phyloP scores from a whole-genome alignment of 2,888 invertebrate genomes.

The Ectemnius cavifrons region DNA sequence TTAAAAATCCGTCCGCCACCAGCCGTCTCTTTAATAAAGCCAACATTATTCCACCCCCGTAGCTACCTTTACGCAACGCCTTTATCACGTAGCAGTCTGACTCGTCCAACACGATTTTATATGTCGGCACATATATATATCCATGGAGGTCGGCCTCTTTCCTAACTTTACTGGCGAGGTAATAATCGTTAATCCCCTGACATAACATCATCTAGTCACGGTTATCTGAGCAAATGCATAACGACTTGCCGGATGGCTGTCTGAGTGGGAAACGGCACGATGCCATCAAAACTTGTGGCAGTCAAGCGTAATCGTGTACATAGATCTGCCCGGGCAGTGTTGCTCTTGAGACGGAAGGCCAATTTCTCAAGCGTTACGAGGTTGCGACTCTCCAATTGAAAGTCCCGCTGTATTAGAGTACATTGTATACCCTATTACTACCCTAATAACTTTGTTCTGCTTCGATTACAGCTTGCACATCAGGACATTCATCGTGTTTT shows the following conservation, averaged over 20 bases:
- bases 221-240: neutral
- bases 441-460: slow-evolving; percentile 40
- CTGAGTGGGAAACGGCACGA: no score
- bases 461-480: slow-evolving; percentile 76
- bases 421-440: no score
- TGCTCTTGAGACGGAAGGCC: no score
- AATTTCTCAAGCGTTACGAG: no score
- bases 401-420: no score
- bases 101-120: no score
- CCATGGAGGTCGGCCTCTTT: neutral
- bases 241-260: no score
- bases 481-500: slow-evolving; percentile 78
- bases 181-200: neutral
- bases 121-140: neutral
- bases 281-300: no score
- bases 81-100: neutral
- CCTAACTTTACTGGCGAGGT: neutral
- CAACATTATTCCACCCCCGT: neutral
- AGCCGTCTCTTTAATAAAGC: neutral
- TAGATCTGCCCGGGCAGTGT: no score
- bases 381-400: no score
- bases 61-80: no score
- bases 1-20: neutral
- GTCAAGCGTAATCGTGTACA: no score
- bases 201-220: neutral